Conservation (phyloP, 2,888 invertebrate genomes). For the Agrenia bidenticulata region DNA sequence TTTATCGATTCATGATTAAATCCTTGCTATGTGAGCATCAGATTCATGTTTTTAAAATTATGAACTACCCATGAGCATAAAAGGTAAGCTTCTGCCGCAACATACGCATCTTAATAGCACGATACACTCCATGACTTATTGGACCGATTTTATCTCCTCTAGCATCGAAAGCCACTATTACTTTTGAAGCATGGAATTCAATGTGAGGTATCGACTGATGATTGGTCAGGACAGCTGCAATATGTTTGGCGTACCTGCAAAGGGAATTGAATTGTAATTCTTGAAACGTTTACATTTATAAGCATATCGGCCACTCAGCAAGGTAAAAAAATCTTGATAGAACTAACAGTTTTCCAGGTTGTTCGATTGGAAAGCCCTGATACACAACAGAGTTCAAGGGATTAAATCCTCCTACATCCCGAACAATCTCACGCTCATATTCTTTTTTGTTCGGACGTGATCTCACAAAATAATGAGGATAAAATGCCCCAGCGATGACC, state of each 20-base stretch:
- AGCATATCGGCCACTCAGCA: too few species aligned
- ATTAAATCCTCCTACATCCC: slow-evolving; percentile 69
- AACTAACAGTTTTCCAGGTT: slow-evolving; percentile 67
- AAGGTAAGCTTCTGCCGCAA: slow-evolving; percentile 62
- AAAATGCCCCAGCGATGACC: slow-evolving; percentile 83
- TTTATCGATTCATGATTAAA: too few species aligned
- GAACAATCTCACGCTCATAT: slow-evolving; percentile 68
- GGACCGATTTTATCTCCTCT: slow-evolving; percentile 43
- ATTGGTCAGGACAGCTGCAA: slow-evolving; percentile 26
- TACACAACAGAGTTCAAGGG: slow-evolving; percentile 74
- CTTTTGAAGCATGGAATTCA: slow-evolving; percentile 43
- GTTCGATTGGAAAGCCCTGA: slow-evolving; percentile 60
- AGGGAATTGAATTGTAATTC: background rate
- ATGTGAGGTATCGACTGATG: slow-evolving; percentile 34
- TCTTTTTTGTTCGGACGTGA: slow-evolving; percentile 60
- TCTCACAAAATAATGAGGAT: slow-evolving; percentile 83
- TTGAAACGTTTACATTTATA: too few species aligned
- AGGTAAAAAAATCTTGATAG: background rate
- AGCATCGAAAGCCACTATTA: slow-evolving; percentile 43
- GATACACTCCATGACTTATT: slow-evolving; percentile 62
- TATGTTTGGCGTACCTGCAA: slow-evolving; percentile 37
- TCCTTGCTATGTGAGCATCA: too few species aligned
- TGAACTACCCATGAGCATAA: slow-evolving; percentile 59
- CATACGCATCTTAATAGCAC: slow-evolving; percentile 69
- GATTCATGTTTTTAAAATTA: background rate